These are phyloP conservation scores for Drosophila anomelani DNA, from an alignment of 2,888 invertebrate genomes.

Conservation along the genomic window DNA sequence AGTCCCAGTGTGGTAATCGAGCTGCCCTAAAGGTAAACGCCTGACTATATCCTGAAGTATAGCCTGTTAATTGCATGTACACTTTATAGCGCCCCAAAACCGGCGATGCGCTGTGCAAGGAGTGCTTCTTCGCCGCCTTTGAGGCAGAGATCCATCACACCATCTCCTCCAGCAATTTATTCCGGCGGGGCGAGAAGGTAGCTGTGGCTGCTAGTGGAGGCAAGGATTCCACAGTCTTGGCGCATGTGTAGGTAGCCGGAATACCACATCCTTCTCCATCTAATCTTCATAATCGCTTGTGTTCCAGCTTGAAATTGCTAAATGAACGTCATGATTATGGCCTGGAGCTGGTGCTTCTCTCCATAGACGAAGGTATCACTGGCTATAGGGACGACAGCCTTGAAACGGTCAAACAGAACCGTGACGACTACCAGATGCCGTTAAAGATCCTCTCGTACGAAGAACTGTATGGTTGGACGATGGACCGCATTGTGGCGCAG, in stretches of 20 bases:
- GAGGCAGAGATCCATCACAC: conserved; percentile 98
- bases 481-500: conserved; percentile 98
- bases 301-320: conserved; percentile 89
- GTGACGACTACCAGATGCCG: conserved; percentile 96
- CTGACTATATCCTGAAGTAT: too few species aligned
- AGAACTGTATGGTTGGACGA: conserved; percentile 99
- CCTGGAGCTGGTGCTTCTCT: conserved; percentile 94
- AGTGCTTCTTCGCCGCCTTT: conserved; percentile 97
- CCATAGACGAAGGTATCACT: conserved; percentile 99
- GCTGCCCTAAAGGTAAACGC: conserved; percentile 89
- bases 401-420: conserved; percentile 97
- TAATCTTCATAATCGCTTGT: background rate
- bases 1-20: conserved; percentile 90
- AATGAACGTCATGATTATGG: conserved; percentile 96
- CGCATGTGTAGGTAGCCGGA: conserved; percentile 87
- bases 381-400: conserved; percentile 98
- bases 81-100: conserved; percentile 90
- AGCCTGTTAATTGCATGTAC: background rate
- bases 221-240: conserved; percentile 98
- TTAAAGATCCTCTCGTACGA: conserved; percentile 98
- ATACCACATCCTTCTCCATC: background rate
- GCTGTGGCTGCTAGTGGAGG: conserved; percentile 97
- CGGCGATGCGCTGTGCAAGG: conserved; percentile 95
- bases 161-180: conserved; percentile 92
- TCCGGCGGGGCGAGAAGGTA: conserved; percentile 92